Evolutionary conservation across 23 tunicate genomes (phyloP).

Genomic region (Clavelina lepadiformis): DNA sequence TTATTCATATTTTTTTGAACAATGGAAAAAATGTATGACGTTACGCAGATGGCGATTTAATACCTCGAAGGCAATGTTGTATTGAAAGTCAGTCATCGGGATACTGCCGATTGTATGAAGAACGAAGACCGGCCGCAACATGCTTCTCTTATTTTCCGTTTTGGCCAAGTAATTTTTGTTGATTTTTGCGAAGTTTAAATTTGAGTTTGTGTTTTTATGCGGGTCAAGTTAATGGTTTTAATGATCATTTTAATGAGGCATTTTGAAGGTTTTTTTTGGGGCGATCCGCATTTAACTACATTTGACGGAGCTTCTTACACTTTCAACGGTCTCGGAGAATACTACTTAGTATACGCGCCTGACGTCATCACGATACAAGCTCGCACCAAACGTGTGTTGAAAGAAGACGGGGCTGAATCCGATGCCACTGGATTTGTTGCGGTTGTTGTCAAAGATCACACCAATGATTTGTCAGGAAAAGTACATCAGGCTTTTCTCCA

Average conservation of each 20-base stretch:
- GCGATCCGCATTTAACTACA: conserved; percentile 61
- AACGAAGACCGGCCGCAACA: conserved; percentile 18
- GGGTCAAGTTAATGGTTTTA: too few species aligned
- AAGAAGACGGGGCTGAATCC: conserved; percentile 19
- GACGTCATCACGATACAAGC: conserved; percentile 33
- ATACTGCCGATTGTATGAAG: conserved; percentile 6
- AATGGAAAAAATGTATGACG: too few species aligned
- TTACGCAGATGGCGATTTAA: conserved; percentile 23
- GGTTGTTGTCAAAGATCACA: conserved; percentile 26
- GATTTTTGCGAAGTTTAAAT: neutral
- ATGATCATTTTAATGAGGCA: too few species aligned
- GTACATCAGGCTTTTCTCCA: too few species aligned
- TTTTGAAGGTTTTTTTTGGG: conserved; percentile 15
- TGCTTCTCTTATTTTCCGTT: conserved; percentile 12
- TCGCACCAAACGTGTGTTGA: conserved; percentile 12
- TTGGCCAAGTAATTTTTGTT: neutral
- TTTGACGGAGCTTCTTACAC: conserved; percentile 40
- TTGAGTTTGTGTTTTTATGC: too few species aligned
- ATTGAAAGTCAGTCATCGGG: conserved; percentile 2
- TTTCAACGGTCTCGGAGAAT: conserved; percentile 70
- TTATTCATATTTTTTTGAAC: too few species aligned
- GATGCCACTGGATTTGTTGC: conserved; percentile 37
- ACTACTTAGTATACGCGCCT: conserved; percentile 28
- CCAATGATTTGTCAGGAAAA: too few species aligned
- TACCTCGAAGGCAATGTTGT: conserved; percentile 36